phyloP scores from a whole-genome alignment of 2,113 vertebrate species.

The Oophaga pumilio region DNA sequence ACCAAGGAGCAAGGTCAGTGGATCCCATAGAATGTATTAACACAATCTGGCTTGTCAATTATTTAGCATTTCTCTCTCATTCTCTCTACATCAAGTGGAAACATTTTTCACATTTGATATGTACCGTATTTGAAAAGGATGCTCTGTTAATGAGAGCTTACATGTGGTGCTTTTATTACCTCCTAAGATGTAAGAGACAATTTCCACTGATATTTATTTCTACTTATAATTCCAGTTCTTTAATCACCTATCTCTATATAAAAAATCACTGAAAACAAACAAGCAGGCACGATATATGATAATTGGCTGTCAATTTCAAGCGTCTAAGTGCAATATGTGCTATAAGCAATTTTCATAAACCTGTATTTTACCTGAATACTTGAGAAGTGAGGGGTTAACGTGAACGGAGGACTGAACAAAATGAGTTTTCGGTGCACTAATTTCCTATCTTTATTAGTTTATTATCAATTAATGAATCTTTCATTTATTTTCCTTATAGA shows the following conservation, averaged over 20 bases:
- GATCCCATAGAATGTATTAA: conserved; percentile 42
- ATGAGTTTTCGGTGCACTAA: not conserved
- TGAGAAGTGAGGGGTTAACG: not conserved
- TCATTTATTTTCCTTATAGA: not conserved
- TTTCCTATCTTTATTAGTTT: not conserved
- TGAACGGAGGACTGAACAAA: not conserved
- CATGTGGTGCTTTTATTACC: conserved; percentile 12
- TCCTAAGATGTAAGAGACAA: not conserved
- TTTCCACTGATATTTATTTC: not conserved
- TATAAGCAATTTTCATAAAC: not conserved
- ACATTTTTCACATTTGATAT: conserved; percentile 46
- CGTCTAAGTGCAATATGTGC: not conserved
- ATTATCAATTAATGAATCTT: not conserved
- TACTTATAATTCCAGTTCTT: not conserved
- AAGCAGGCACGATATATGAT: not conserved
- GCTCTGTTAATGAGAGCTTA: conserved; percentile 4
- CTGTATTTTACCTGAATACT: not conserved
- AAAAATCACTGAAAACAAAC: not conserved
- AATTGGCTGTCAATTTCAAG: not conserved
- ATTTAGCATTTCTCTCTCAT: conserved; percentile 35
- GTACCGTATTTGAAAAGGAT: not conserved
- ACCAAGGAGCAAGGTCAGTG: conserved; percentile 54
- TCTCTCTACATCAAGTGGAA: conserved; percentile 22
- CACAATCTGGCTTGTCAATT: conserved; percentile 48
- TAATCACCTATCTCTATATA: not conserved